Base-by-base conservation (phyloP, 2,888 invertebrate species). In the Ptilodon capucinus region DNA sequence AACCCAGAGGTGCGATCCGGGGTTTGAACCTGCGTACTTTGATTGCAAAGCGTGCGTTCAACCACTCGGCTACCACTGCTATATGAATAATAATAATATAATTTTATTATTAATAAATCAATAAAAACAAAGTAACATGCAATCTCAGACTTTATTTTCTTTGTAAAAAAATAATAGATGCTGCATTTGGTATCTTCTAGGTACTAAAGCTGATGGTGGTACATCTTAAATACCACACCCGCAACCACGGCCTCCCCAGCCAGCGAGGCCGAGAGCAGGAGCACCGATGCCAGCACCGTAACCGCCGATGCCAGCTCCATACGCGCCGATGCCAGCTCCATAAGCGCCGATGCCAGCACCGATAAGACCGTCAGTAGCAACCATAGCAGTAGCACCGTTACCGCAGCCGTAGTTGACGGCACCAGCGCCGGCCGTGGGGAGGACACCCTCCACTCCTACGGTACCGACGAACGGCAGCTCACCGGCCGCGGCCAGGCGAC, bases 401-500 rank as follows among this genome's bases (percentile, higher is more conserved):
- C 79, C 79, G 38, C 76, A 75, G 3, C 71, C 64, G 42, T 79
- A 75, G 0, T 63, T 46, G 3, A 76, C 64, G 0, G 57, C 58
- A n/a, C 74, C 76, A 28, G 64, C 54, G 0, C 79, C 79, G n/a
- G 58, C 65, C 1, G 74, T 68, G 2, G 74, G 69, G 6, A 78
- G 34, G 8, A 56, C 57, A 5, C 78, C 76, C 39, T 77, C 71
- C 11, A 81, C 39, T 3, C 48, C 73, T 0, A 76, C 71, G 11
- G 74, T 57, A 1, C 76, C 72, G 0, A 76, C 46, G 62, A 78
- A 76, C 2, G 75, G 79, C 16, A 80, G 50, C 40, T 74, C 66
- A 42, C 79, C 80, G 28, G 59, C 59, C 0, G 74, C 70, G 5
- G 52, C 42, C 9, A 79, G 48, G n/a, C 57, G 42, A 3, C 79